Base-by-base conservation (phyloP, 2,113 vertebrate species). In the Epinephelus moara region DNA sequence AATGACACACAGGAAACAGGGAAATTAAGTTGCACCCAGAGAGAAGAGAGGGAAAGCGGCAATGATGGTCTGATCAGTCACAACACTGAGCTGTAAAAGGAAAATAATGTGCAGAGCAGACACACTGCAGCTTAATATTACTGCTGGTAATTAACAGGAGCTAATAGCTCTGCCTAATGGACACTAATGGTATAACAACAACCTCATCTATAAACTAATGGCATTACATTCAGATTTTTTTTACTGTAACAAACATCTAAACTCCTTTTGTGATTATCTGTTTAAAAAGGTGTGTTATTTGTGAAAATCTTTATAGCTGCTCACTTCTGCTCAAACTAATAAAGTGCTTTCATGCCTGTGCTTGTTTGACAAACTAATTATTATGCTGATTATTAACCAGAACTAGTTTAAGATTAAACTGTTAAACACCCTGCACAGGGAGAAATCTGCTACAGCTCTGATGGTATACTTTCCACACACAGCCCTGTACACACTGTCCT, bases 161-260 rank as follows among this genome's bases (percentile, higher is more conserved):
- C 56, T 17, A 74, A 79, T 23, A 78, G 78, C 81, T 56, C 69
- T 66, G 80, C 53, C 83, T 76, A 72, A 68, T 88, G 78, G 73
- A 60, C 72, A 75, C 14, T 52, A 63, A 59, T 27, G 57, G 42
- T 62, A 67, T 2, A 30, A 78, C 72, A 79, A 76, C 47, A 69
- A 76, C 53, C 56, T 49, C 53, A 60, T 37, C 25, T 21, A n/a
- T 72, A 81, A 70, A 56, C 21, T 1, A 52, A 56, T 57, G 11
- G 21, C 61, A 21, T 49, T 27, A 55, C 27, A 76, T 30, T 17
- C 18, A 25, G 4, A 57, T 53, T 18, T 1, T n/a, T 27, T 47
- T 49, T 3, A 13, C 64, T 49, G 2, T 33, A n/a, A 33, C 1
- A 68, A 59, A 77, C 11, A 74, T 27, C 49, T 3, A 64, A 71